These are phyloP conservation scores for Echiichthys vipera DNA, from an alignment of 2,797 vertebrate species.

Conservation along the genomic window DNA sequence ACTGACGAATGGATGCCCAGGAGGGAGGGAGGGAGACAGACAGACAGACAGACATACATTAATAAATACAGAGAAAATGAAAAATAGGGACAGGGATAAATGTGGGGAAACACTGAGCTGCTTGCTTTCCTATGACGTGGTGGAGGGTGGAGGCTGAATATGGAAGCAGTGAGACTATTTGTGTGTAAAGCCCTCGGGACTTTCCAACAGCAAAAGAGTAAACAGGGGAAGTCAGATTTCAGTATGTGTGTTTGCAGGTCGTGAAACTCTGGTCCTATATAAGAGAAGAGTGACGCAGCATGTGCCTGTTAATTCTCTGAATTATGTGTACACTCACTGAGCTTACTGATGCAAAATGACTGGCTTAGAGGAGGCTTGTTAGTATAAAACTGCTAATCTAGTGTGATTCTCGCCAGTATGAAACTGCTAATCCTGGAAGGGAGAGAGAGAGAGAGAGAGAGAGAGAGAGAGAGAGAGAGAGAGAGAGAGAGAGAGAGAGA, in stretches of 20 bases:
- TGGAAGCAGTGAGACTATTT: slow-evolving; percentile 47
- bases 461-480: neutral
- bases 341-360: slow-evolving; percentile 28
- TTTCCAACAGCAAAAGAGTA: slow-evolving; percentile 46
- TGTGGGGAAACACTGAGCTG: slow-evolving; percentile 52
- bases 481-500: neutral
- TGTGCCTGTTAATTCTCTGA: slow-evolving; percentile 21
- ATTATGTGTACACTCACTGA: neutral
- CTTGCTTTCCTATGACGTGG: slow-evolving; percentile 48
- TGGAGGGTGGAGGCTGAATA: slow-evolving; percentile 43
- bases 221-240: slow-evolving; percentile 55
- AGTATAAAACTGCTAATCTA: slow-evolving; percentile 60
- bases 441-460: neutral
- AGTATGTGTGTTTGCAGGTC: slow-evolving; percentile 13
- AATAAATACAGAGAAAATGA: slow-evolving; percentile 34
- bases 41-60: slow-evolving; percentile 44
- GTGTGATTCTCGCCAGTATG: slow-evolving; percentile 38
- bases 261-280: slow-evolving; percentile 12
- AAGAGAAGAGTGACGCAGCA: neutral
- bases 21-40: slow-evolving; percentile 42
- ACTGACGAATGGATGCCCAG: slow-evolving; percentile 14
- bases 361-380: slow-evolving; percentile 39
- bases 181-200: slow-evolving; percentile 56
- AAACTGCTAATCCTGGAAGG: slow-evolving; percentile 44
- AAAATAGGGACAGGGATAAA: slow-evolving; percentile 31